Percentiles rank a stretch among this genome's conserved stretches.
phyloP scores from a whole-genome alignment of 92 coral and sea anemone genomes.

The Parazoanthus swiftii region DNA sequence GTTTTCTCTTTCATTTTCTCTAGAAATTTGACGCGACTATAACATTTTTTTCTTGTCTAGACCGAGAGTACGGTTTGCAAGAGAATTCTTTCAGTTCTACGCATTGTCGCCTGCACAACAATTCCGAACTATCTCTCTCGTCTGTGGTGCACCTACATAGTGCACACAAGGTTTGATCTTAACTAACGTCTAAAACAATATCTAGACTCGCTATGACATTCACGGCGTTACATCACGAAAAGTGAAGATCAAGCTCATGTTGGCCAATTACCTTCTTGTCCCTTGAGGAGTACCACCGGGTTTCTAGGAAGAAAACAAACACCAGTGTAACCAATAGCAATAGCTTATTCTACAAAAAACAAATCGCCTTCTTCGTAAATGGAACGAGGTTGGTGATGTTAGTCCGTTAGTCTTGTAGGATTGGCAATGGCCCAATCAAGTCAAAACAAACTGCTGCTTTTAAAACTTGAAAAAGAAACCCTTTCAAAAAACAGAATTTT shows the following conservation, averaged over 20 bases:
- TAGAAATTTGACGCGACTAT: no score
- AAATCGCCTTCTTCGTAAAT: not conserved
- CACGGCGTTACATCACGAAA: not conserved
- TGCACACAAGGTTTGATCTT: not conserved
- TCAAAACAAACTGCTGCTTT: no score
- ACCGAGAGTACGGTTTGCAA: no score
- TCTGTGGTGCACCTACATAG: not conserved
- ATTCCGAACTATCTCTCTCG: not conserved
- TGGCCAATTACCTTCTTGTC: conserved; percentile 57
- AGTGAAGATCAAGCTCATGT: not conserved
- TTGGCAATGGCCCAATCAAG: no score
- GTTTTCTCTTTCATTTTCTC: no score
- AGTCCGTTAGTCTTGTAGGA: no score
- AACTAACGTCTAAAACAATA: not conserved
- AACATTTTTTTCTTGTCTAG: no score
- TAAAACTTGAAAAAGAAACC: no score
- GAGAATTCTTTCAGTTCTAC: no score
- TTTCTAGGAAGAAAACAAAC: conserved; percentile 46
- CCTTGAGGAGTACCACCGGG: conserved; percentile 72
- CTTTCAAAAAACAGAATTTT: no score
- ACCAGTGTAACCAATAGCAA: not conserved
- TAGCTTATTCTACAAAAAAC: not conserved
- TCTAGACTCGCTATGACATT: not conserved
- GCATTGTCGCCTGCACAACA: not conserved
- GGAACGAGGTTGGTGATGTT: no score